Percentiles rank a stretch among this genome's conserved stretches.
phyloP scores from a whole-genome alignment of 2,888 invertebrate genomes.

The Tanypteryx hageni region DNA sequence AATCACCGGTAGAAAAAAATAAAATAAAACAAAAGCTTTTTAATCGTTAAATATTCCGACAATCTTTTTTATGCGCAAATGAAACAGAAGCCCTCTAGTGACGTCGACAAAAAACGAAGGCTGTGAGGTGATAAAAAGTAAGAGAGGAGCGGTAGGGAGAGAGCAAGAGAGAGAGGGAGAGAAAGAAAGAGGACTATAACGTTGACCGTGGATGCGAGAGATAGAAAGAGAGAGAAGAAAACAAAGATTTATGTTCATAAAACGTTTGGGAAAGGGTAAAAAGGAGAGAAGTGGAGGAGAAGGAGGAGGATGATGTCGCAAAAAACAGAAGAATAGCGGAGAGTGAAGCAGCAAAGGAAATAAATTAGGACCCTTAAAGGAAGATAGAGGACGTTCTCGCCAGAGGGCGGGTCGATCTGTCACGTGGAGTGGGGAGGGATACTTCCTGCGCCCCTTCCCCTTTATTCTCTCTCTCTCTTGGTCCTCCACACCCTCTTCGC shows the following conservation, averaged over 20 bases:
- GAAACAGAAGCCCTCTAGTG: not conserved
- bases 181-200: conserved; percentile 29
- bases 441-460: not conserved
- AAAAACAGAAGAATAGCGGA: conserved; percentile 36
- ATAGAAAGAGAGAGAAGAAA: not conserved
- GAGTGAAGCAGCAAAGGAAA: conserved; percentile 59
- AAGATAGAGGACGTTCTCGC: conserved; percentile 61
- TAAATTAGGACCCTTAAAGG: conserved; percentile 59
- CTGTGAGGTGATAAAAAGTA: not conserved
- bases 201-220: conserved; percentile 22
- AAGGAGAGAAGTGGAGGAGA: not conserved
- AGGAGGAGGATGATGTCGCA: not conserved
- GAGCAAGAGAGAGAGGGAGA: not conserved
- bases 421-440: conserved; percentile 43
- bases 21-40: not conserved
- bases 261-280: not conserved
- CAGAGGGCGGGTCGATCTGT: conserved; percentile 56
- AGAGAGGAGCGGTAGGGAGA: not conserved
- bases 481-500: no score
- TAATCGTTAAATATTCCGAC: conserved; percentile 53
- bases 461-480: not conserved
- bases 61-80: not conserved
- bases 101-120: not conserved
- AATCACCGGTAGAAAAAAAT: conserved; percentile 1
- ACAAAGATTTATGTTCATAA: conserved; percentile 28